Evolutionary conservation across 2,797 vertebrate genomes (phyloP), one percentile per base, ranked within the genome.

Genomic region (Muscicapa striata): DNA sequence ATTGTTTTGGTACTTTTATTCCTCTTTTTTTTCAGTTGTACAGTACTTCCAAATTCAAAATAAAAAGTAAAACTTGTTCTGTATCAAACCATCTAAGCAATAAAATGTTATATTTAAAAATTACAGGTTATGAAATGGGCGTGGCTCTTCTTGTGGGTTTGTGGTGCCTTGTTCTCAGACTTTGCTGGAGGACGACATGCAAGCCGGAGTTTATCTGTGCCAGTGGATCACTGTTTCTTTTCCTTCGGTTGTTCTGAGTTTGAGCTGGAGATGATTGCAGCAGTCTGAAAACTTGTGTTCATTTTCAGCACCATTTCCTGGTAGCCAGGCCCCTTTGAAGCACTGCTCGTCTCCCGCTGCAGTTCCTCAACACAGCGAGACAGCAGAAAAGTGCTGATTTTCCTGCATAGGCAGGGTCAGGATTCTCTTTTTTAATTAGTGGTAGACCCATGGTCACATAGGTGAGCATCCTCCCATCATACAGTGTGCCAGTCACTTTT

Each of bases 1-100:
- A 75, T 96, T 96, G 96, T 98, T 98, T 98, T 98, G 98, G 98
- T 98, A 98, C 98, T 98, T 98, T 94, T 96, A 97, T 97, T 97
- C 97, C 97, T 98, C 97, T 97, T 98, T 97, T 97, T 96, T 97
- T 97, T 97, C 97, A 95, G 97, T 98, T 98, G 98, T 98, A 98
- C 96, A 98, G 98, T 98, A 98, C 98, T 98, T 99, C 97, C 98
- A 98, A 97, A 98, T 98, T 98, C 98, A 97, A 89, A 98, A 98
- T 98, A 96, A 98, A 96, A 98, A 97, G 97, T 97, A 97, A 98
- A 95, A 97, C 97, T 98, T 98, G 98, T 98, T 98, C 98, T 98
- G 98, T 98, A 99, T 99, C 98, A 98, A 98, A 98, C 98, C 98
- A 98, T 98, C 98, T 98, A 98, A 99, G 98, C 99, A 99, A 99